Evolutionary conservation across 2,888 invertebrate genomes (phyloP), one percentile per base, ranked within the genome.

Genomic region (Eledone cirrhosa): DNA sequence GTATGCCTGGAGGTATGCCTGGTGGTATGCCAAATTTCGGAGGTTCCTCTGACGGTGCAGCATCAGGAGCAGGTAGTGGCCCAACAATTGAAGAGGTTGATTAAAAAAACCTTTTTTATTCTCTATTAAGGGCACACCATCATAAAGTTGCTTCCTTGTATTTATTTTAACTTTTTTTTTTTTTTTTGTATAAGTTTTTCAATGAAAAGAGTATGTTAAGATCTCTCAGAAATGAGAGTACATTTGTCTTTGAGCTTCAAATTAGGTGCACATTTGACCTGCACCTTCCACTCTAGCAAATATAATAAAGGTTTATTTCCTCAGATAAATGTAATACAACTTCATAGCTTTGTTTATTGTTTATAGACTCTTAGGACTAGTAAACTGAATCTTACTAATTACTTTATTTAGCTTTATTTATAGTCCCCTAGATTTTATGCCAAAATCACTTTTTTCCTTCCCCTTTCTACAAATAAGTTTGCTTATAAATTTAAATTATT

Each of bases 1-100:
- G 92, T 75, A 90, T 91, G 87, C 92, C 94, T 7, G 94, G 94
- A 16, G 94, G 95, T 83, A 92, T 93, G 92, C 94, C 93, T 72
- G 41, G 41, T 41, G 41, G 41, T 41, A 41, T 41, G 41, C 88
- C 87, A 19, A 84, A 85, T 78, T 83, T 83, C 67, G 82, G 81
- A 65, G 83, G 81, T 48, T 95, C 80, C n/a, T 85, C 86, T 48
- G 86, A 85, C 72, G 87, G 86, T 77, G 86, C 85, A 22, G 92
- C 92, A 74, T 90, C 91, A 86, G 94, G 91, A 92, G 82, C 81
- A 59, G 88, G 85, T 19, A 84, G 85, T 82, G 91, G 91, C 78
- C 92, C 92, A 80, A 92, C 92, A 83, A 92, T 92, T 83, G 92
- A 93, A 85, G 92, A 92, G 87, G 92, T 92, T 78, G 92, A 92